Conservation (phyloP, 1,140 invertebrate species). For the Trinorchestia longiramus region DNA sequence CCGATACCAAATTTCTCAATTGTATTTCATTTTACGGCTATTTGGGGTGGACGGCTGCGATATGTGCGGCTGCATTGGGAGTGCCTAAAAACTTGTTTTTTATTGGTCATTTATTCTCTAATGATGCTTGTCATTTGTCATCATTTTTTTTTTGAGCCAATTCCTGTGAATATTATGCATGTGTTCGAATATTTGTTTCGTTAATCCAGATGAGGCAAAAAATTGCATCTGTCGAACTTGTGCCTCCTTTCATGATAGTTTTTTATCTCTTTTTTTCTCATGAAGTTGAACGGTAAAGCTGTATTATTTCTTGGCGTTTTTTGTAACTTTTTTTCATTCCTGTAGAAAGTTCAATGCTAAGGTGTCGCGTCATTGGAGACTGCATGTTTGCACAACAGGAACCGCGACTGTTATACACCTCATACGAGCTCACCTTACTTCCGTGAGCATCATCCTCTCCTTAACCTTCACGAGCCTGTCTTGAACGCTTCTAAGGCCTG, state of each 20-base stretch:
- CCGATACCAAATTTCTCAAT: too few relatives aligned
- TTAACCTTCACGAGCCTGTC: slow-evolving; percentile 4
- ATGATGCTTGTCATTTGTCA: too few relatives aligned
- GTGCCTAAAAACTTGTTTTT: not conserved
- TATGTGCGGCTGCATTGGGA: not conserved
- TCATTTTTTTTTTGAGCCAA: too few relatives aligned
- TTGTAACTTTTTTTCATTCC: not conserved
- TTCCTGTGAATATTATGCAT: too few relatives aligned
- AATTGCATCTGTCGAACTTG: too few relatives aligned
- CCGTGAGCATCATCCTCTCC: slow-evolving; percentile 28
- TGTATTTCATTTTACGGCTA: too few relatives aligned
- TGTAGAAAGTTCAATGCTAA: not conserved
- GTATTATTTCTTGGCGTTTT: not conserved
- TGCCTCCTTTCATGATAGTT: too few relatives aligned
- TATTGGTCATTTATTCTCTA: not conserved
- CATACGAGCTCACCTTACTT: not conserved
- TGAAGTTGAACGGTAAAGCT: not conserved
- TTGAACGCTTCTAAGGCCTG: not conserved
- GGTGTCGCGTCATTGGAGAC: not conserved
- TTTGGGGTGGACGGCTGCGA: too few relatives aligned
- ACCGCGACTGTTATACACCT: not conserved
- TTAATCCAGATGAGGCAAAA: too few relatives aligned
- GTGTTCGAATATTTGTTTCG: too few relatives aligned
- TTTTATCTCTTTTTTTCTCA: too few relatives aligned
- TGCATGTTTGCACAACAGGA: not conserved